Evolutionary conservation across 37 sponge, comb jelly and placozoan species (phyloP).

Genomic region (Tethya wilhelma): DNA sequence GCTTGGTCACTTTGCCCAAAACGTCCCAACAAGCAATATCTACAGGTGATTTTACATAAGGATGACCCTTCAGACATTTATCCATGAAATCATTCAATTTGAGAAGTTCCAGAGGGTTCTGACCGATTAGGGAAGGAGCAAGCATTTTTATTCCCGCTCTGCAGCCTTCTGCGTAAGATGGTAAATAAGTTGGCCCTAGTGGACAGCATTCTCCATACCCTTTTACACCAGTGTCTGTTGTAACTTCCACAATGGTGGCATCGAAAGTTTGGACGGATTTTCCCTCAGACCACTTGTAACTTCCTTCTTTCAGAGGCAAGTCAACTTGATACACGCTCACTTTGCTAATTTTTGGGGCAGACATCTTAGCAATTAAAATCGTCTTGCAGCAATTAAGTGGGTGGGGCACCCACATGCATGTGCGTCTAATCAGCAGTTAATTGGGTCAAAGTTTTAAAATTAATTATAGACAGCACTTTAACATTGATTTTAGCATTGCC

Average conservation of each 20-base stretch:
- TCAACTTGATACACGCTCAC: conserved; percentile 18
- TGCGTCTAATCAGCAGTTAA: too few relatives aligned
- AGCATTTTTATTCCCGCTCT: not conserved
- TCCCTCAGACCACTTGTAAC: conserved; percentile 22
- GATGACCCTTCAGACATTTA: too few relatives aligned
- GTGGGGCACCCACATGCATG: too few relatives aligned
- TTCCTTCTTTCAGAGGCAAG: conserved; percentile 23
- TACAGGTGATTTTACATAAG: too few relatives aligned
- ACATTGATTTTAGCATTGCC: conserved; percentile 78
- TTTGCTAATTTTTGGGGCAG: not conserved
- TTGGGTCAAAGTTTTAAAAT: too few relatives aligned
- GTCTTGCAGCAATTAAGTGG: too few relatives aligned
- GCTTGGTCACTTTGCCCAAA: conserved; percentile 6
- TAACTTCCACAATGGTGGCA: not conserved
- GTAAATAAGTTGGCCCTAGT: conserved; percentile 9
- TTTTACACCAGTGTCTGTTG: conserved; percentile 1
- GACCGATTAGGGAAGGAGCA: conserved; percentile 7
- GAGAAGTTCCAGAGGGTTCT: too few relatives aligned
- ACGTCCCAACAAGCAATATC: conserved; percentile 24
- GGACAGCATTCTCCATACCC: conserved; percentile 21
- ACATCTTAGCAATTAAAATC: too few relatives aligned
- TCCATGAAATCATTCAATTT: too few relatives aligned
- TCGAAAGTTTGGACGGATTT: conserved; percentile 8
- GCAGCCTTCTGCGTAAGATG: conserved; percentile 9
- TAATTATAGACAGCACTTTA: too few relatives aligned